These are phyloP conservation scores for Stratiolaelaps scimitus DNA, from an alignment of 1,140 invertebrate species.

Conservation along the genomic window DNA sequence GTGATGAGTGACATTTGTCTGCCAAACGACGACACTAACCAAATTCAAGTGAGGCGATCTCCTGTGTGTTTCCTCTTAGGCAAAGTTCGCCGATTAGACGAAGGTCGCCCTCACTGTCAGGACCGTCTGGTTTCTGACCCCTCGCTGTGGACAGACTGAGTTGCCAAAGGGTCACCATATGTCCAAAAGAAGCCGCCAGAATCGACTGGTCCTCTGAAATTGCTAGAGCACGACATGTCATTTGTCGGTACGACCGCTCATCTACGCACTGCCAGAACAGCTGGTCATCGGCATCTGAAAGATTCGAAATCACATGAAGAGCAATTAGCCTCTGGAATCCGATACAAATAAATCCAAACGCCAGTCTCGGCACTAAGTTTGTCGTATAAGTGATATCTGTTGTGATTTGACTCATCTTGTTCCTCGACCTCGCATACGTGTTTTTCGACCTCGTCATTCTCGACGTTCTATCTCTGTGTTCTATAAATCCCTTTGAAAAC, in stretches of 20 bases:
- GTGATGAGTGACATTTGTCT: too few species aligned
- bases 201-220: slow-evolving; percentile 19
- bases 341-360: too few species aligned
- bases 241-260: slow-evolving; percentile 2
- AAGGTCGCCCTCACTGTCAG: neutral
- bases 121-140: too few species aligned
- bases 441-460: too few species aligned
- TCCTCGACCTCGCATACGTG: too few species aligned
- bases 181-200: slow-evolving; percentile 18
- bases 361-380: too few species aligned
- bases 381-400: too few species aligned
- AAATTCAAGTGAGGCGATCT: slow-evolving; percentile 1
- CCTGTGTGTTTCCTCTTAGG: neutral
- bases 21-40: too few species aligned
- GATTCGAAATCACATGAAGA: neutral
- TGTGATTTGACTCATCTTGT: too few species aligned
- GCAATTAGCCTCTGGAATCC: too few species aligned
- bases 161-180: slow-evolving; percentile 14
- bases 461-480: too few species aligned
- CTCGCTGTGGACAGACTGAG: neutral
- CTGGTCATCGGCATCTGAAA: slow-evolving; percentile 14
- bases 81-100: neutral
- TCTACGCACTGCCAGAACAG: slow-evolving; percentile 24
- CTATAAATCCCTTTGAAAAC: too few species aligned
- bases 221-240: neutral